phyloP scores from a whole-genome alignment of 2,888 invertebrate species.

The Aleiodes alternator region DNA sequence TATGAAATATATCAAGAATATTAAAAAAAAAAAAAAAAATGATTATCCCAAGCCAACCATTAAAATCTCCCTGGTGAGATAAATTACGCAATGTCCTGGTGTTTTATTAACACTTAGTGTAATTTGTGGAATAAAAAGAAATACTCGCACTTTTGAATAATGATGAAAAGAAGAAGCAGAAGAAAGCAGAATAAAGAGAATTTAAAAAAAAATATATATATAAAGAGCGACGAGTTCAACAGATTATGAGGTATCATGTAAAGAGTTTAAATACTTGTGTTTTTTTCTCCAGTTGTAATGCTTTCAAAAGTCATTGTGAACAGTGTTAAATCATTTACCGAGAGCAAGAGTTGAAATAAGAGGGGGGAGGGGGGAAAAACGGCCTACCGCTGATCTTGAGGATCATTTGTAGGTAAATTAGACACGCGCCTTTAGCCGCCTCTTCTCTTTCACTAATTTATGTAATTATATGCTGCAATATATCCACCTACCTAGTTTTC shows the following conservation, averaged over 20 bases:
- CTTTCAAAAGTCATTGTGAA: conserved; percentile 41
- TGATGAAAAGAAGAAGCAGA: too few species aligned
- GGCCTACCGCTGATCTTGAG: conserved; percentile 59
- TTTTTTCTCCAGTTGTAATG: neutral
- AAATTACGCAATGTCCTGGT: conserved; percentile 24
- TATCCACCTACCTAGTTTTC: conserved; percentile 18
- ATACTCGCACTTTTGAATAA: neutral
- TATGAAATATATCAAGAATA: too few species aligned
- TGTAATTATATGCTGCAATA: conserved; percentile 61
- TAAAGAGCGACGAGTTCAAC: too few species aligned
- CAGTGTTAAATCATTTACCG: conserved; percentile 66
- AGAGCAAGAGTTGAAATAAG: conserved; percentile 57
- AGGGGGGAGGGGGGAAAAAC: too few species aligned
- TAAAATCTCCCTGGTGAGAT: conserved; percentile 13
- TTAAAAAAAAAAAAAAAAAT: conserved; percentile 1
- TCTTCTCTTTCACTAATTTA: conserved; percentile 61
- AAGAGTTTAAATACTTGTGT: conserved; percentile 36
- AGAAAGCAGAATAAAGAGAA: too few species aligned
- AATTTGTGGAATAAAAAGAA: conserved; percentile 19
- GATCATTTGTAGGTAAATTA: conserved; percentile 70
- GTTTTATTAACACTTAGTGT: conserved; percentile 14
- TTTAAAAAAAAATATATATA: too few species aligned
- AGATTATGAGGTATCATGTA: conserved; percentile 16
- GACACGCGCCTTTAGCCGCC: conserved; percentile 62
- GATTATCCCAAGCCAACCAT: neutral